Percentiles rank a stretch among this genome's conserved stretches.
These are phyloP conservation scores for Pithys albifrons DNA, from an alignment of 2,113 vertebrate species.

Conservation along the genomic window DNA sequence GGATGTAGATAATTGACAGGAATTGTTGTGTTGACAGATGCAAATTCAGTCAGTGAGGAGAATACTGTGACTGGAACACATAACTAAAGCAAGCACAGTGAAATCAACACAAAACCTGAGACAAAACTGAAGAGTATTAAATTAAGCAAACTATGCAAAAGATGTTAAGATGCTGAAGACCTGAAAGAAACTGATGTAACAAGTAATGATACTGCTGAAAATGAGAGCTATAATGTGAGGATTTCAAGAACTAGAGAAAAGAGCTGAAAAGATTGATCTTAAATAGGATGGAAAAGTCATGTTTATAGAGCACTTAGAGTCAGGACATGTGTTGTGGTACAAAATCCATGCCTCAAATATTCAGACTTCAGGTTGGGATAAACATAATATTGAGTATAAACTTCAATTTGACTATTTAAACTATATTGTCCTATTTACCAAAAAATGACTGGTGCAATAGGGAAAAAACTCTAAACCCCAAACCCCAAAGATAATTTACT, in stretches of 20 bases:
- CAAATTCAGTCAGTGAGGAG: background rate
- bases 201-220: background rate
- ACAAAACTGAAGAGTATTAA: background rate
- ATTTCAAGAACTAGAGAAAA: background rate
- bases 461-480: background rate
- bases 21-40: background rate
- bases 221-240: background rate
- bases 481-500: slow-evolving; percentile 53
- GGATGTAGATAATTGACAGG: background rate
- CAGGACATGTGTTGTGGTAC: background rate
- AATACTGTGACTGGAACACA: background rate
- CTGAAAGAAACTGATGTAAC: background rate
- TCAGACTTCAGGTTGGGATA: background rate
- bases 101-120: background rate
- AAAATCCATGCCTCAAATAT: background rate
- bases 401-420: background rate
- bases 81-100: background rate
- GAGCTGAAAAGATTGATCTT: background rate
- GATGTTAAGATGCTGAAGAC: background rate
- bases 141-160: background rate
- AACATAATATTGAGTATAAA: background rate
- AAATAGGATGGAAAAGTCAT: background rate
- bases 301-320: background rate
- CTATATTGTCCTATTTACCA: background rate
- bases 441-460: background rate